Evolutionary conservation across 2,113 vertebrate genomes (phyloP).

Genomic region (Lampris incognitus): DNA sequence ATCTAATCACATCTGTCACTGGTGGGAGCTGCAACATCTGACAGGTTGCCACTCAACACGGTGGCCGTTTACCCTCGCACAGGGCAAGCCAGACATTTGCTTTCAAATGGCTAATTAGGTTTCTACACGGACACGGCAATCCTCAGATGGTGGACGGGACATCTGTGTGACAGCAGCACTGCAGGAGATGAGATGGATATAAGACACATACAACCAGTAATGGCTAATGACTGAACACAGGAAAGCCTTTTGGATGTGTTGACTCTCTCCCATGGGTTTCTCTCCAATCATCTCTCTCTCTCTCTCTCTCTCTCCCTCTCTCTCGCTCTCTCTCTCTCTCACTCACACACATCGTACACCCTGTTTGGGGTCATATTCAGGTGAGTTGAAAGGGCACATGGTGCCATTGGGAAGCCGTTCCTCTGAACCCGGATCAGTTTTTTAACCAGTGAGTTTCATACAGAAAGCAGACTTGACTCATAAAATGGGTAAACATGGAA

Average conservation of each 20-base stretch:
- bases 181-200: background rate
- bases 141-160: background rate
- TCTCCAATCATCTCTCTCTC: background rate
- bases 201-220: background rate
- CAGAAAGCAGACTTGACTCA: too few relatives aligned
- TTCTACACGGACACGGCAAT: background rate
- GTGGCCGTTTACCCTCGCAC: slow-evolving; percentile 3
- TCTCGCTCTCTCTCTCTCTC: background rate
- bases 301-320: background rate
- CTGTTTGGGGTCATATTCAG: too few relatives aligned
- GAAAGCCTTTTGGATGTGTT: slow-evolving; percentile 36
- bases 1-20: slow-evolving; percentile 57
- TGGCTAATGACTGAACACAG: slow-evolving; percentile 18
- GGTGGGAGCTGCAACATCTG: slow-evolving; percentile 33
- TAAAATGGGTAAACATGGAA: too few relatives aligned
- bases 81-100: slow-evolving; percentile 24
- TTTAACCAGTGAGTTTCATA: too few relatives aligned
- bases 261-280: slow-evolving; percentile 24
- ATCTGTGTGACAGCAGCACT: background rate
- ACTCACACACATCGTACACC: too few relatives aligned
- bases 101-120: background rate
- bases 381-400: too few relatives aligned
- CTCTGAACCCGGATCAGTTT: too few relatives aligned
- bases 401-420: too few relatives aligned
- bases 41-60: slow-evolving; percentile 16